These are phyloP conservation scores for Oryctolagus cuniculus DNA, from an alignment of 2,113 vertebrate species.

Conservation along the genomic window DNA sequence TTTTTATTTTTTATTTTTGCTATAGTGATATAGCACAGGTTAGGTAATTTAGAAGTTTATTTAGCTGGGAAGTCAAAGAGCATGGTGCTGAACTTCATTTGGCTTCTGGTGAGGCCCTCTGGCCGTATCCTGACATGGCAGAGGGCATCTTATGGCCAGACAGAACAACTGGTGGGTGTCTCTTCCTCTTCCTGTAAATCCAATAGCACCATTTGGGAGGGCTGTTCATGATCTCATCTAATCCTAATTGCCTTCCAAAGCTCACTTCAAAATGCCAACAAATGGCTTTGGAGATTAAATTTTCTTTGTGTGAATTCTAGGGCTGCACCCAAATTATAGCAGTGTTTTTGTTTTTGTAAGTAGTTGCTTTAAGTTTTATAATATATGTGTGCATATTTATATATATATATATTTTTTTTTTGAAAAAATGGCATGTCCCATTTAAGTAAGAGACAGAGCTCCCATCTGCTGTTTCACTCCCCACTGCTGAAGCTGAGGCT, in stretches of 20 bases:
- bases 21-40: not conserved
- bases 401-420: too few species aligned
- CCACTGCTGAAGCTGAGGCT: too few species aligned
- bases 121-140: not conserved
- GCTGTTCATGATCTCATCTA: not conserved
- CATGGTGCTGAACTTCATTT: not conserved
- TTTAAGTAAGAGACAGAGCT: too few species aligned
- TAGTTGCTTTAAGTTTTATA: not conserved
- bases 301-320: not conserved
- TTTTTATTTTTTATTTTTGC: not conserved
- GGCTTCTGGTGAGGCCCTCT: not conserved
- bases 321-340: not conserved
- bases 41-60: not conserved
- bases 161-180: not conserved
- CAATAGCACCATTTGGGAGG: not conserved
- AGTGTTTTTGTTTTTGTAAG: not conserved
- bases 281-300: not conserved
- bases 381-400: not conserved
- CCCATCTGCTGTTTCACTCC: too few species aligned
- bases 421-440: too few species aligned
- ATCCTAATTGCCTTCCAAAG: not conserved
- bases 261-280: not conserved
- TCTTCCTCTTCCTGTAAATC: not conserved
- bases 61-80: not conserved
- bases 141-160: not conserved